Base-by-base conservation (phyloP, 2,113 vertebrate genomes). In the Sitta europaea region DNA sequence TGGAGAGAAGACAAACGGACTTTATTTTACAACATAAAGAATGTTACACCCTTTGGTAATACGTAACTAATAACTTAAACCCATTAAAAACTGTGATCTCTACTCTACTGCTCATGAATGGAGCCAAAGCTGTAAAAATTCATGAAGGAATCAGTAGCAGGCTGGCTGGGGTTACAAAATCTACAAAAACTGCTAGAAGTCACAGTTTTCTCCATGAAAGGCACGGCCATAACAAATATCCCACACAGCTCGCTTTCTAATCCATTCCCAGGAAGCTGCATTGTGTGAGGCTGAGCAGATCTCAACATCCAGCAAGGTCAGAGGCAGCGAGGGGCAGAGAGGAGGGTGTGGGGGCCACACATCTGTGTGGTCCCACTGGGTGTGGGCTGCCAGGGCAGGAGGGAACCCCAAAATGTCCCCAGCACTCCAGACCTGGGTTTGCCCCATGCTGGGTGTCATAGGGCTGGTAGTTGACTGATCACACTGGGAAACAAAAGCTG, bases 81-180 rank as follows among this genome's bases (percentile, higher is more conserved):
- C 91, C 94, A 83, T 73, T 91, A 43, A 94, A 93, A 92, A 80
- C 78, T 79, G 28, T 6, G 36, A 65, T 92, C 77, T 85, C 68
- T 33, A n/a, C 75, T 70, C 28, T 29, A 24, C 66, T 0, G 3
- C 87, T 94, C 78, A 27, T 0, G 0, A 66, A 76, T 0, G 14
- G 90, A 96, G 94, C 93, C 94, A 96, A 95, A 93, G 96, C 90
- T 80, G 94, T 96, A 97, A 96, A 97, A 96, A 96, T 88, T 93
- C 92, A 90, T 88, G 85, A 87, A 96, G 93, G 94, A 96, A 74
- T 72, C 88, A 73, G 94, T 94, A 94, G 95, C 87, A 86, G 93
- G 42, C 85, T 77, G 92, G 78, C 93, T 95, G 93, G 75, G 85
- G 90, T 94, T 96, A 95, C 92, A 96, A 88, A 97, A 87, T 73